A percentile compares a stretch with the other conserved stretches of the same genome.
Conservation (phyloP, 2,888 invertebrate genomes). For the Entomobrya proxima region DNA sequence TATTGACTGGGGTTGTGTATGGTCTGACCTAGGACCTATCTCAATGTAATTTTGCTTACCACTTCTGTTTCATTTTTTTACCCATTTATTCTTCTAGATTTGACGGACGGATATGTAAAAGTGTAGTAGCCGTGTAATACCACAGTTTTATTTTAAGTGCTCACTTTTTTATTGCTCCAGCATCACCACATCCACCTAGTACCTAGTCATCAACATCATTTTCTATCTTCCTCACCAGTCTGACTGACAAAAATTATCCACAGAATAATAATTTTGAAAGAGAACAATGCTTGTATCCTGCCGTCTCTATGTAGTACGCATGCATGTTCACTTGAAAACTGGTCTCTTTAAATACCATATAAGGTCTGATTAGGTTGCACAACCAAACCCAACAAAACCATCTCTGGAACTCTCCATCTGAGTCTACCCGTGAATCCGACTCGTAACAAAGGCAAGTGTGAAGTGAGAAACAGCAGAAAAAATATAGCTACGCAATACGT, state of each 20-base stretch:
- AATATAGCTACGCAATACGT: no score
- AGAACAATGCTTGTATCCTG: conserved; percentile 32
- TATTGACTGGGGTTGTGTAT: background rate
- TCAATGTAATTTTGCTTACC: conserved; percentile 37
- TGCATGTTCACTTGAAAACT: conserved; percentile 1
- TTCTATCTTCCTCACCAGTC: conserved; percentile 13
- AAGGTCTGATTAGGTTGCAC: conserved; percentile 35
- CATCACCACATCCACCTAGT: conserved; percentile 48
- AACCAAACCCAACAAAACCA: background rate
- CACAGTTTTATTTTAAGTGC: conserved; percentile 58
- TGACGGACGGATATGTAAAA: conserved; percentile 17
- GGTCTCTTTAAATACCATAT: conserved; percentile 37
- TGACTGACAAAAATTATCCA: conserved; percentile 20
- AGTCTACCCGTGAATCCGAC: background rate
- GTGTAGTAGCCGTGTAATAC: background rate
- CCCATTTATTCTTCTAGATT: background rate
- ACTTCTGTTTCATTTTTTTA: background rate
- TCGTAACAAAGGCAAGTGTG: conserved; percentile 11
- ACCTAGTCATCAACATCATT: conserved; percentile 43
- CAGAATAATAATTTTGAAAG: background rate
- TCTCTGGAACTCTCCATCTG: background rate
- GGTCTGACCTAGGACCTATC: conserved; percentile 38
- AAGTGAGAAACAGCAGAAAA: background rate
- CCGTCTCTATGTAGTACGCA: background rate
- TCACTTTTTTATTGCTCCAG: conserved; percentile 55